A percentile compares a stretch with the other conserved stretches of the same genome.
Conservation (phyloP, 2,113 vertebrate genomes). For the Salvelinus fontinalis region DNA sequence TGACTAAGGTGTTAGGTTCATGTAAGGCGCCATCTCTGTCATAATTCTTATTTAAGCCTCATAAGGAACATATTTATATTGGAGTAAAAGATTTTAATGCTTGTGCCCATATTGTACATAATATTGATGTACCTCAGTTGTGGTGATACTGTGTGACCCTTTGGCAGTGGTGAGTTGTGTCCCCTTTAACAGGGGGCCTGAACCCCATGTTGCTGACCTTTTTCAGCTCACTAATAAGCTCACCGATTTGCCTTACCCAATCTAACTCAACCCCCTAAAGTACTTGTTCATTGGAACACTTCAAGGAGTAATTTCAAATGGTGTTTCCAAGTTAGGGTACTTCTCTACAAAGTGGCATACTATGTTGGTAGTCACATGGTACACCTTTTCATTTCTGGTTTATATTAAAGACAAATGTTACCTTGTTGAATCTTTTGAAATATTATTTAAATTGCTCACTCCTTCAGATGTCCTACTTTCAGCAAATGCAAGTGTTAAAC, state of each 20-base stretch:
- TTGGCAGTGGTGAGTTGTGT: constrained; percentile 54
- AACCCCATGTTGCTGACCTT: constrained; percentile 56
- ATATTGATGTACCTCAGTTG: constrained; percentile 57
- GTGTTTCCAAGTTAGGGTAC: constrained; percentile 52
- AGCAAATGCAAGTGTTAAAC: constrained; percentile 29
- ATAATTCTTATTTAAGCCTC: too few species aligned
- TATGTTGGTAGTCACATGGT: background rate
- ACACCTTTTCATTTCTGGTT: constrained; percentile 51
- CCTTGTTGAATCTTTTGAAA: constrained; percentile 73
- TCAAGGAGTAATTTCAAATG: constrained; percentile 23
- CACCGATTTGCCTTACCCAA: constrained; percentile 79
- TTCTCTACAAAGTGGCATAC: constrained; percentile 44
- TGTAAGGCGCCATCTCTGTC: too few species aligned
- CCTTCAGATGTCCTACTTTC: constrained; percentile 72
- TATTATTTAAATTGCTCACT: constrained; percentile 65
- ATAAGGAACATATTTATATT: background rate
- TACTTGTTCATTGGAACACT: constrained; percentile 56
- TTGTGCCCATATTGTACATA: constrained; percentile 58
- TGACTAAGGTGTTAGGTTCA: too few species aligned
- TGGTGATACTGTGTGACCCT: constrained; percentile 63
- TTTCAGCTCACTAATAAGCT: constrained; percentile 73
- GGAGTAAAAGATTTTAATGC: constrained; percentile 55
- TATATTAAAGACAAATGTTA: constrained; percentile 34
- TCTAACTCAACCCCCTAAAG: constrained; percentile 60
- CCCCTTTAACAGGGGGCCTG: constrained; percentile 44